These are phyloP conservation scores for Cephus sareptanus DNA, from an alignment of 2,888 invertebrate genomes.

Conservation along the genomic window DNA sequence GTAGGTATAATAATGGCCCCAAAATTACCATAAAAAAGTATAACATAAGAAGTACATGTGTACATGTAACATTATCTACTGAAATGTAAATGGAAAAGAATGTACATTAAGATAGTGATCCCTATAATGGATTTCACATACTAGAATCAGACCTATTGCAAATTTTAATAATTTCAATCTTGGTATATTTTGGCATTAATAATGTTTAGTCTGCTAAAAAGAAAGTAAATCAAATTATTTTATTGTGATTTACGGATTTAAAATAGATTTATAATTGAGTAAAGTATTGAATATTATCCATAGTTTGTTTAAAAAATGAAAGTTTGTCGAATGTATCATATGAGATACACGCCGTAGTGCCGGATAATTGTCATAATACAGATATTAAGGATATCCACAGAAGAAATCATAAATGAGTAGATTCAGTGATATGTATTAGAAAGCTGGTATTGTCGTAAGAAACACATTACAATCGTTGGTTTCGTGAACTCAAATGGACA, in stretches of 20 bases:
- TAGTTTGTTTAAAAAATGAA: neutral
- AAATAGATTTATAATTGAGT: neutral
- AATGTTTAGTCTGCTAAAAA: no score
- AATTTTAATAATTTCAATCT: neutral
- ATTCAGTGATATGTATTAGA: neutral
- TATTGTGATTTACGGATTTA: neutral
- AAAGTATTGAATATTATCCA: neutral
- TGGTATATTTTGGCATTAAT: neutral
- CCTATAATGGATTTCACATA: neutral
- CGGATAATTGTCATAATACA: neutral
- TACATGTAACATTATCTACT: neutral
- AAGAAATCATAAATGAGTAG: neutral
- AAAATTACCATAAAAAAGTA: neutral
- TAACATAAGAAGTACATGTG: neutral
- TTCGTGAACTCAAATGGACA: neutral
- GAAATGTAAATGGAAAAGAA: neutral
- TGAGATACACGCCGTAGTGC: neutral
- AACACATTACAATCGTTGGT: neutral
- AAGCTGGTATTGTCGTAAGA: neutral
- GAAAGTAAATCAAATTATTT: no score
- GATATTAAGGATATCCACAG: neutral
- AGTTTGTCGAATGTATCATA: neutral
- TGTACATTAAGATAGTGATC: neutral
- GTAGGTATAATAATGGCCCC: neutral
- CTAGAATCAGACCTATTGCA: neutral